Evolutionary conservation across 2,797 vertebrate genomes (phyloP), one percentile per base, ranked within the genome.

Genomic region (Chaetodon trifasciatus): DNA sequence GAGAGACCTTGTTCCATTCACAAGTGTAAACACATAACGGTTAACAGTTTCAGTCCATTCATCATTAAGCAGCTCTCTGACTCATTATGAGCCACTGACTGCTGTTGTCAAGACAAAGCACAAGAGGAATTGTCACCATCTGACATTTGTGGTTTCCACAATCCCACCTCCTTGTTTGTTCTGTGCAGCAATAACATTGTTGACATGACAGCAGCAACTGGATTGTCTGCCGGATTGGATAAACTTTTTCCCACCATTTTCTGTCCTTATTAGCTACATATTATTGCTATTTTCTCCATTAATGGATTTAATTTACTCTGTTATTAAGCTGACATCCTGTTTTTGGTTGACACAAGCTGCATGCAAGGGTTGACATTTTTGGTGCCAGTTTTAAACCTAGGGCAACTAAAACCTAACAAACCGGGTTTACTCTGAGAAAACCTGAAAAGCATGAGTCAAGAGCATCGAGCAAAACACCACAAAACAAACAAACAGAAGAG

Each of bases 91-190:
- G 58, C 5, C 8, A 16, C 3, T n/a, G 67, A 37, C 19, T 13
- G 4, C 21, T 46, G 61, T 65, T 79, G 57, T 82, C 55, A 74
- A 76, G 71, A 67, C 52, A 61, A 78, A 39, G 53, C n/a, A 0
- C 32, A 66, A 71, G 76, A 37, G 35, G 8, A 79, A 65, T 69
- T 55, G 57, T 39, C 70, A 49, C 46, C 37, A 37, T 76, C 32
- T 75, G 84, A 84, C 74, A 82, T 83, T 79, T 56, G 50, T 52
- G 63, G 70, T 60, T 79, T 76, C 24, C n/a, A 49, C 47, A 46
- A 35, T 65, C 72, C 42, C 53, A 53, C 58, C 67, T 73, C 40
- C 47, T 81, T 73, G 60, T 78, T 71, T 71, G 56, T 47, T 17
- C 64, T 70, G 47, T 49, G 23, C 8, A 56, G 67, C 78, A 69